Percentiles rank a stretch among this genome's conserved stretches.
Conservation (phyloP, 23 tunicate species). For the Styela clava region DNA sequence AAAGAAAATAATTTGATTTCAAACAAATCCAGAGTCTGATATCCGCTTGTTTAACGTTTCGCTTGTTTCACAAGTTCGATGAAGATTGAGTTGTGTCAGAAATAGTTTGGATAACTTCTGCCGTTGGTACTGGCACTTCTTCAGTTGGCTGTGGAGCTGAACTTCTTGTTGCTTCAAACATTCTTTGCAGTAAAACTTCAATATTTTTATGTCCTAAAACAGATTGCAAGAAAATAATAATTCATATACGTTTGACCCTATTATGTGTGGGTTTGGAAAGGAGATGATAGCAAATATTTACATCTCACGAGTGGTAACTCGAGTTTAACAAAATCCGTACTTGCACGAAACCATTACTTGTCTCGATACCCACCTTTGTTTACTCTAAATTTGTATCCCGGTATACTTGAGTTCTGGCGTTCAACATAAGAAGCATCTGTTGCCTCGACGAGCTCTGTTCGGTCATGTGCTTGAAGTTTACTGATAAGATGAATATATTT, state of each 20-base stretch:
- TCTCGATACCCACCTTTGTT: constrained; percentile 40
- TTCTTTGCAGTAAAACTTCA: constrained; percentile 75
- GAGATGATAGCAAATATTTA: too few relatives aligned
- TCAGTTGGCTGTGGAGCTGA: background rate
- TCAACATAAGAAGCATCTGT: background rate
- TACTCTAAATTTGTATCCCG: constrained; percentile 20
- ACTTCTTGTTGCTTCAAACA: constrained; percentile 56
- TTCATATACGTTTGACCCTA: too few relatives aligned
- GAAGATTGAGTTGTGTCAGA: background rate
- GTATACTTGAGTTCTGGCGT: background rate
- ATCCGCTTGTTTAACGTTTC: too few relatives aligned
- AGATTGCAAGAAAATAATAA: background rate
- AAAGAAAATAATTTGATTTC: too few relatives aligned
- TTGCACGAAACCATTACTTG: too few relatives aligned
- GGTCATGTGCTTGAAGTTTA: background rate
- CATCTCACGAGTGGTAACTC: too few relatives aligned
- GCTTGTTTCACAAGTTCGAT: background rate
- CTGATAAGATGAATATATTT: too few relatives aligned
- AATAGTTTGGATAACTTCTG: background rate
- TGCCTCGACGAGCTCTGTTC: background rate
- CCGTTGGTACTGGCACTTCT: background rate
- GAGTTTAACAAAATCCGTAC: too few relatives aligned
- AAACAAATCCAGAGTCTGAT: too few relatives aligned
- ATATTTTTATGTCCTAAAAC: constrained; percentile 88
- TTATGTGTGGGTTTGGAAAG: background rate